Evolutionary conservation across 2,888 invertebrate genomes (phyloP).

Genomic region (Torymus aiolomorphi): DNA sequence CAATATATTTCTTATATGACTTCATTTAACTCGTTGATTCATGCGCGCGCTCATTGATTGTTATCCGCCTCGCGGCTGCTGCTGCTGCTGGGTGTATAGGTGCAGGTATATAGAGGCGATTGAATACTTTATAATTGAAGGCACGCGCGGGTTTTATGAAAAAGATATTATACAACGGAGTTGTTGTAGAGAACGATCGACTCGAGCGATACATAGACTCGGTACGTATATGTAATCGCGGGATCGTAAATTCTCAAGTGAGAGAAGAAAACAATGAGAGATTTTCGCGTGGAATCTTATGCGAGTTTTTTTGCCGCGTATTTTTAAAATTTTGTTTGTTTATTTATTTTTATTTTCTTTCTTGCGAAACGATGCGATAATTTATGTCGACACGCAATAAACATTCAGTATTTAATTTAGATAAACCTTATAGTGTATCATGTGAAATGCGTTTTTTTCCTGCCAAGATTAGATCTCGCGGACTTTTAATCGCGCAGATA

Average conservation of each 20-base stretch:
- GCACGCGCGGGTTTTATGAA: constrained; percentile 4
- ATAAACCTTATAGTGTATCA: too few species aligned
- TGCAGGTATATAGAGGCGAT: too few species aligned
- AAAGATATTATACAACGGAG: constrained; percentile 4
- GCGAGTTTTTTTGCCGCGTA: too few species aligned
- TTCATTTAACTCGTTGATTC: constrained; percentile 27
- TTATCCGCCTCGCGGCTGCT: not conserved
- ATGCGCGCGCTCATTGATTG: constrained; percentile 9
- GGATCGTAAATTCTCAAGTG: too few species aligned
- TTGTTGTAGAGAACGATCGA: not conserved
- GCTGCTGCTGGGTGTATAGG: too few species aligned
- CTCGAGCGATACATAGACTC: not conserved
- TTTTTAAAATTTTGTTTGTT: too few species aligned
- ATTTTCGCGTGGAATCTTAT: too few species aligned
- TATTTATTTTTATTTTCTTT: not conserved
- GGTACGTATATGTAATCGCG: too few species aligned
- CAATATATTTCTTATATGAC: not conserved
- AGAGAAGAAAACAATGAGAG: too few species aligned
- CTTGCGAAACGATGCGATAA: not conserved
- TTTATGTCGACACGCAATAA: not conserved
- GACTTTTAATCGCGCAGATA: not conserved
- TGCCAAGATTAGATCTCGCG: not conserved
- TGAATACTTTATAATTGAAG: constrained; percentile 10
- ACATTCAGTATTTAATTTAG: not conserved
- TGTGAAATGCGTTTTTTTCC: too few species aligned